Conservation (phyloP, 2,888 invertebrate species). For the Micropterix aruncella region DNA sequence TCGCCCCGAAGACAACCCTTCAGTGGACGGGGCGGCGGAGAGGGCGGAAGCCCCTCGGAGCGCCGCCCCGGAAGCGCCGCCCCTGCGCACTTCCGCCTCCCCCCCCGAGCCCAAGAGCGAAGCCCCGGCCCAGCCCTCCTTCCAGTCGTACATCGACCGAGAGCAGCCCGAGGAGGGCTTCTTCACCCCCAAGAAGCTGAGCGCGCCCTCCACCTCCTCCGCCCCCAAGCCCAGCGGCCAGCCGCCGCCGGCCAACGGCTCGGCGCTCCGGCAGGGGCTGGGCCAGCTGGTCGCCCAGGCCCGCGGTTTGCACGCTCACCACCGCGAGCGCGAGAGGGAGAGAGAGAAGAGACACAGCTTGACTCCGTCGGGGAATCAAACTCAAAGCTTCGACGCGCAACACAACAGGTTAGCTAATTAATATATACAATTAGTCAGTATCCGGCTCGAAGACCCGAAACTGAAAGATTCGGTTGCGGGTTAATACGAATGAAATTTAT, state of each 20-base stretch:
- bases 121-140: slow-evolving; percentile 12
- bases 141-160: background rate
- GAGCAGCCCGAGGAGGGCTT: background rate
- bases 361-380: slow-evolving; percentile 21
- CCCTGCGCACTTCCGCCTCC: background rate
- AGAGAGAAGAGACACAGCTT: slow-evolving; percentile 43
- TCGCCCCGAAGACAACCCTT: slow-evolving; percentile 17
- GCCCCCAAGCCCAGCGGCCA: background rate
- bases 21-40: slow-evolving; percentile 17
- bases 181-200: background rate
- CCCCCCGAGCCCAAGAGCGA: background rate
- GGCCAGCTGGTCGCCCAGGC: slow-evolving; percentile 5
- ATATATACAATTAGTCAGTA: too few relatives aligned
- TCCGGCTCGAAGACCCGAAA: too few relatives aligned
- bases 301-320: slow-evolving; percentile 16
- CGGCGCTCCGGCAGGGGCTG: slow-evolving; percentile 6
- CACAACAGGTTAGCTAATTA: slow-evolving; percentile 25
- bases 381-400: slow-evolving; percentile 21
- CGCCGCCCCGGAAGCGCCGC: background rate
- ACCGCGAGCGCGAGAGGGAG: slow-evolving; percentile 22
- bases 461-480: too few relatives aligned
- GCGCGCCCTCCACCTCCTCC: background rate
- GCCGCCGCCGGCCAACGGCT: slow-evolving; percentile 6
- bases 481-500: too few relatives aligned
- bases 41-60: slow-evolving; percentile 15